Evolutionary conservation across 1,140 invertebrate genomes (phyloP), one percentile per base, ranked within the genome.

Genomic region (Musca vetustissima): DNA sequence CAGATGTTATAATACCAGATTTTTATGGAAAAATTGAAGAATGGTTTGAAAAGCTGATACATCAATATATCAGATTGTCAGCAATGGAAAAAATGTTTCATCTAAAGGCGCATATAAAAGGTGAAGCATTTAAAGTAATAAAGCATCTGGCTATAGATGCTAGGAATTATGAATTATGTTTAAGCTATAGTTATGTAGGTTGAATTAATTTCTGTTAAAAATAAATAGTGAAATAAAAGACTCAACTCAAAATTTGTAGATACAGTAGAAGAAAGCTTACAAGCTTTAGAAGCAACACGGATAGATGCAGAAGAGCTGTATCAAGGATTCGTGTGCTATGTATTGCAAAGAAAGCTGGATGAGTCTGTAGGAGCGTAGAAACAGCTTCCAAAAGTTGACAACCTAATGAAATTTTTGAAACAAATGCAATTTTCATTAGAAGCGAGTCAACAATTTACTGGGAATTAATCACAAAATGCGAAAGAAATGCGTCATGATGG

Each of bases 371-470:
- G 53, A 57, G 25, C 14, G 6, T 17, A 24, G 11, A 28, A 17
- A 28, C 11, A 57, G 22, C 53, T 57, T 28, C 53, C 53, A 28
- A 57, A 28, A 28, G 53, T 57, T 24, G 53, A 57, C 25, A 28
- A 14, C 17, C 53, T 57, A 15, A 22, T 57, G 15, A 25, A 57
- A 28, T 57, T 15, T 28, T 15, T 57, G 7, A 57, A 28, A 3
- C 53, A 57, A 57, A 57, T 57, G 13, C 53, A 28, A 28, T 57
- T 28, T 28, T 57, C 24, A 15, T 57, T 57, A 57, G 24, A 57
- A 14, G 53, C 24, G 4, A 57, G 53, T 25, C 53, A 57, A 28
- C 13, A 57, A 4, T 25, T 25, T 25, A 8, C 36, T 9, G 36
- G 36, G 36, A 9, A 43, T 43, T 43, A 43, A 13, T 43, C 36